Conservation (phyloP, 2,113 vertebrate genomes). For the Sturnus vulgaris region DNA sequence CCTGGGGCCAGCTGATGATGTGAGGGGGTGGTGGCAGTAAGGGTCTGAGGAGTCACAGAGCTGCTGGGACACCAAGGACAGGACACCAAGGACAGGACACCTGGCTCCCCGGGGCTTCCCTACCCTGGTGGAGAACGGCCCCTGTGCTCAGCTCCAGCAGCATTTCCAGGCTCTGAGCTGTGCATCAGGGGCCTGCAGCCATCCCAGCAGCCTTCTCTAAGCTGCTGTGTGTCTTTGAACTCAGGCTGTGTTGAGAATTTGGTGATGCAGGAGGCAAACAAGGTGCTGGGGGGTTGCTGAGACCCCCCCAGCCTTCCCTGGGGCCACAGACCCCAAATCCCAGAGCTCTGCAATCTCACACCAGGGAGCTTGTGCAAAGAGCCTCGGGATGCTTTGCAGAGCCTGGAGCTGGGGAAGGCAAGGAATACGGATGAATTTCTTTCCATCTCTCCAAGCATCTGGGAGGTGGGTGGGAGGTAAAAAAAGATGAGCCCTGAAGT, state of each 20-base stretch:
- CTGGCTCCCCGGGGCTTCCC: not conserved
- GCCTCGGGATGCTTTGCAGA: not conserved
- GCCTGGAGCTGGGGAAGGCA: not conserved
- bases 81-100: no score
- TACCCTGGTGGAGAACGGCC: not conserved
- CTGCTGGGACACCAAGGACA: no score
- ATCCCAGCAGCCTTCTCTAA: fast-evolving
- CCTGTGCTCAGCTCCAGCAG: not conserved
- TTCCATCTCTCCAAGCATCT: conserved; percentile 53
- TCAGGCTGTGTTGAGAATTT: not conserved
- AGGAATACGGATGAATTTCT: not conserved
- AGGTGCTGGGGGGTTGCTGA: not conserved
- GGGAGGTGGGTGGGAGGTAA: conserved; percentile 56
- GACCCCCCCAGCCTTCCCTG: not conserved
- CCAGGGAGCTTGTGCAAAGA: not conserved
- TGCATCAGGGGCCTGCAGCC: fast-evolving
- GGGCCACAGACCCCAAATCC: not conserved
- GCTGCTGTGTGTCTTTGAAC: not conserved
- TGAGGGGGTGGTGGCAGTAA: not conserved
- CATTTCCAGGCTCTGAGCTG: fast-evolving
- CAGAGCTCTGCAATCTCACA: not conserved
- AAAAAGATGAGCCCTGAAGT: conserved; percentile 60
- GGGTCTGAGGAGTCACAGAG: not conserved
- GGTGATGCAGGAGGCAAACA: not conserved
- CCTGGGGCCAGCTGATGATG: not conserved